Percentiles rank a stretch among this genome's conserved stretches.
phyloP scores from a whole-genome alignment of 2,113 vertebrate genomes.

The Monarcha castaneiventris region DNA sequence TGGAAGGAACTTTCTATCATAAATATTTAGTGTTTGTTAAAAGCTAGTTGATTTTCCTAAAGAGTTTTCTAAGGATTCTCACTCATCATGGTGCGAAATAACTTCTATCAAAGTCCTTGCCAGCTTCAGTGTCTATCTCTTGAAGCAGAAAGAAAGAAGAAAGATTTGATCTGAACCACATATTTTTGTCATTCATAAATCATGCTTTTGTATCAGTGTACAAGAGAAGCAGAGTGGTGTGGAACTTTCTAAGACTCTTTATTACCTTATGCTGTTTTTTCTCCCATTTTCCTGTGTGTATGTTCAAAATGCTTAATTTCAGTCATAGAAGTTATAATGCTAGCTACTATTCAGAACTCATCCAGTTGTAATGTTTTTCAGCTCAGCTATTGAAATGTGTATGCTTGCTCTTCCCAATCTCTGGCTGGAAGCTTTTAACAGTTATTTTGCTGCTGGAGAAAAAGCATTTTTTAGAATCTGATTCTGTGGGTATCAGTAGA shows the following conservation, averaged over 20 bases:
- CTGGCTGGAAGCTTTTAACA: not conserved
- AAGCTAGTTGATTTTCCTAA: not conserved
- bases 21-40: not conserved
- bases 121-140: not conserved
- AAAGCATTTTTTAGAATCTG: not conserved
- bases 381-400: not conserved
- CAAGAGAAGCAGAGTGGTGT: not conserved
- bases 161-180: not conserved
- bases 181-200: not conserved
- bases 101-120: not conserved
- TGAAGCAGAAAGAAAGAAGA: not conserved
- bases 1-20: not conserved
- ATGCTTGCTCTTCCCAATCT: not conserved
- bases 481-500: not conserved
- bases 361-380: not conserved
- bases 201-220: not conserved
- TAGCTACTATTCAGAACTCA: not conserved
- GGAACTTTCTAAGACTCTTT: not conserved
- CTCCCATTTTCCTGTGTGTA: not conserved
- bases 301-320: not conserved
- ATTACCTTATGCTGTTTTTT: not conserved
- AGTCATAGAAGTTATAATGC: not conserved
- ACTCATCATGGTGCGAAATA: not conserved
- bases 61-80: not conserved
- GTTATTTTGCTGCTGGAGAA: not conserved